Conservation (phyloP, 2,113 vertebrate genomes). For the Lampris incognitus region DNA sequence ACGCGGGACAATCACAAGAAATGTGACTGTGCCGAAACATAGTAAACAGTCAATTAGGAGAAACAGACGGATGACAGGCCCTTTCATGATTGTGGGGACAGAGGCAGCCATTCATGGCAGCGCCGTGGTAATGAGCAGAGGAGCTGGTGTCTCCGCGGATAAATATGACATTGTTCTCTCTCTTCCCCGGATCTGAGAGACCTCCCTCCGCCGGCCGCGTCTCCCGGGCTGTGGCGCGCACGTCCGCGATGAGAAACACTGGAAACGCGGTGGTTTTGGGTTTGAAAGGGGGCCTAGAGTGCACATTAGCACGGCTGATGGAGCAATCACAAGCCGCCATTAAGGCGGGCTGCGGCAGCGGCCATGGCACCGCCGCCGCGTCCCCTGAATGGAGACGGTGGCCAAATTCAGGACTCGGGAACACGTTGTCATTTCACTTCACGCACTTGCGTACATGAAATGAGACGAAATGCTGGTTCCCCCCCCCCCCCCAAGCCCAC, state of each 20-base stretch:
- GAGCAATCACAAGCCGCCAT: slow-evolving; percentile 76
- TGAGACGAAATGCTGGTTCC: too few relatives aligned
- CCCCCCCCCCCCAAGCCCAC: too few relatives aligned
- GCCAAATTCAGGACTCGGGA: slow-evolving; percentile 15
- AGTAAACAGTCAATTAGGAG: slow-evolving; percentile 81
- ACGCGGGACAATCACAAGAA: slow-evolving; percentile 59
- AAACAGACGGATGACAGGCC: slow-evolving; percentile 74
- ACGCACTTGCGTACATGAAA: too few relatives aligned
- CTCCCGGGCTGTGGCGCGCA: slow-evolving; percentile 64
- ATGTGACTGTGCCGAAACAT: slow-evolving; percentile 67
- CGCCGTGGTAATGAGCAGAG: slow-evolving; percentile 80
- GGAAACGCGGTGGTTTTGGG: slow-evolving; percentile 74
- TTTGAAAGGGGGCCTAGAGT: slow-evolving; percentile 75
- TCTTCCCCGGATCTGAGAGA: slow-evolving; percentile 74
- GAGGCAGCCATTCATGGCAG: slow-evolving; percentile 80
- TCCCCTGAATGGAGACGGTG: slow-evolving; percentile 50
- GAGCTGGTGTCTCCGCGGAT: slow-evolving; percentile 76
- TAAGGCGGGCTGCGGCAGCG: slow-evolving; percentile 52
- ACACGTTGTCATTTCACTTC: not conserved
- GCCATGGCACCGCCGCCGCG: slow-evolving; percentile 51
- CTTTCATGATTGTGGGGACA: slow-evolving; percentile 74
- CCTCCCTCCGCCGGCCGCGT: slow-evolving; percentile 65
- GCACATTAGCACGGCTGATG: slow-evolving; percentile 80
- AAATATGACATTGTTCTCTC: slow-evolving; percentile 84
- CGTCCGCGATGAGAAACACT: slow-evolving; percentile 60